Evolutionary conservation across 2,888 invertebrate species (phyloP).

Genomic region (Stomorhina lunata): DNA sequence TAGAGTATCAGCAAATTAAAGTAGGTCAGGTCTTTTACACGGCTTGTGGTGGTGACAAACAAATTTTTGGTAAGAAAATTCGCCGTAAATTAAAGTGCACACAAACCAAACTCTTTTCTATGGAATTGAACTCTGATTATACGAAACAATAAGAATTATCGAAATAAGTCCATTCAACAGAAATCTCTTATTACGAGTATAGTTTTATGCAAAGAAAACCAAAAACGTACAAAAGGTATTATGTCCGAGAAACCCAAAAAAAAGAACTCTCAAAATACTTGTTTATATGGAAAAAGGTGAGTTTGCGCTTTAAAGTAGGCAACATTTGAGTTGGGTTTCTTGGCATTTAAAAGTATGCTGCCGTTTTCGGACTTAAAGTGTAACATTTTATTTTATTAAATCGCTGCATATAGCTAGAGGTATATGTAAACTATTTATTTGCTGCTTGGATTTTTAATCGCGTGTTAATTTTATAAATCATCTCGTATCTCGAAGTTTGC

Average conservation of each 20-base stretch:
- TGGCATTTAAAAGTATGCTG: constrained; percentile 28
- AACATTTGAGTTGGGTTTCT: constrained; percentile 15
- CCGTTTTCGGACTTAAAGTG: constrained; percentile 26
- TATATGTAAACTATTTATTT: neutral
- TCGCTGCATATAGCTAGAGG: neutral
- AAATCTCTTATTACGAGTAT: constrained; percentile 23
- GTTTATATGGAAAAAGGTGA: constrained; percentile 47
- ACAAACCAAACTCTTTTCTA: constrained; percentile 35
- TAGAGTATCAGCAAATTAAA: constrained; percentile 48
- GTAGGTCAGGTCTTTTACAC: constrained; percentile 63
- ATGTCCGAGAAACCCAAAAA: neutral
- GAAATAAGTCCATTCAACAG: neutral
- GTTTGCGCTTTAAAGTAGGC: constrained; percentile 41
- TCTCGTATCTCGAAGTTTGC: neutral
- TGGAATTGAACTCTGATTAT: neutral
- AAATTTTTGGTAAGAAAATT: constrained; percentile 51
- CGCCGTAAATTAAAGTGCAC: constrained; percentile 40
- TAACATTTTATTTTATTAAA: neutral
- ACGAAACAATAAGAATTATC: neutral
- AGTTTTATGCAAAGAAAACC: neutral
- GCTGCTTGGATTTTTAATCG: constrained; percentile 16
- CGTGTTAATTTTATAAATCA: constrained; percentile 36
- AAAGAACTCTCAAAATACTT: neutral
- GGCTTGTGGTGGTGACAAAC: constrained; percentile 51
- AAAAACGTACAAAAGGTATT: neutral